Evolutionary conservation across 2,113 vertebrate species (phyloP).

Genomic region (Cacatua alba): DNA sequence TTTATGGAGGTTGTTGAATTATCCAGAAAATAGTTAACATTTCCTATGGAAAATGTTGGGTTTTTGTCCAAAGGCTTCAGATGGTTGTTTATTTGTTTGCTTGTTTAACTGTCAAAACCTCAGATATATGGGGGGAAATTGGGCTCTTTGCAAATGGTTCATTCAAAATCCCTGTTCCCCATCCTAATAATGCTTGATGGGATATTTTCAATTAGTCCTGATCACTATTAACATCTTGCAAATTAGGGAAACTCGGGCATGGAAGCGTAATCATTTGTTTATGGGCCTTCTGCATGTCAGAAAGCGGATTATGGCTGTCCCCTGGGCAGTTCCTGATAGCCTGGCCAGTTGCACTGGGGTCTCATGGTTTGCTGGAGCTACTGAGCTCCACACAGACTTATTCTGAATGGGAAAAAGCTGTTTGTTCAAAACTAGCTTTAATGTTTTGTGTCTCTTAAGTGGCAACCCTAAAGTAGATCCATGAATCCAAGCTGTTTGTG

Average conservation of each 20-base stretch:
- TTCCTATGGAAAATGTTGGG: neutral
- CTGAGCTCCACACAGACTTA: neutral
- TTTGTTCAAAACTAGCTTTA: neutral
- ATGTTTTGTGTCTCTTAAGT: neutral
- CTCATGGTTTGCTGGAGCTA: neutral
- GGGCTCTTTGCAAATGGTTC: neutral
- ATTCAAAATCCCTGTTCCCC: conserved; percentile 32
- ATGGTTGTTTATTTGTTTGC: neutral
- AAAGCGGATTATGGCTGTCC: conserved; percentile 42
- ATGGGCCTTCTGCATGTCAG: conserved; percentile 42
- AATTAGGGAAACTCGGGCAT: conserved; percentile 31
- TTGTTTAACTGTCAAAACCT: neutral
- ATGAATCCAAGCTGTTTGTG: neutral
- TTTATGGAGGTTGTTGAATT: neutral
- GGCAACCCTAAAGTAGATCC: neutral
- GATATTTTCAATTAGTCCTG: conserved; percentile 56
- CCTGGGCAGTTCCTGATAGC: neutral
- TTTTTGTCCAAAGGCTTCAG: neutral
- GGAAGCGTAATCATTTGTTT: conserved; percentile 41
- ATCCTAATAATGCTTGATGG: conserved; percentile 52
- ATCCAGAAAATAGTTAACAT: neutral
- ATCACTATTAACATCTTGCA: conserved; percentile 52
- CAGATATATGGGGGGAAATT: neutral
- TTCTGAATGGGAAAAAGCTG: neutral
- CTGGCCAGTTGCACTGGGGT: neutral